A percentile compares a stretch with the other conserved stretches of the same genome.
phyloP scores from a whole-genome alignment of 1,140 invertebrate genomes.

The Saccostrea cuccullata region DNA sequence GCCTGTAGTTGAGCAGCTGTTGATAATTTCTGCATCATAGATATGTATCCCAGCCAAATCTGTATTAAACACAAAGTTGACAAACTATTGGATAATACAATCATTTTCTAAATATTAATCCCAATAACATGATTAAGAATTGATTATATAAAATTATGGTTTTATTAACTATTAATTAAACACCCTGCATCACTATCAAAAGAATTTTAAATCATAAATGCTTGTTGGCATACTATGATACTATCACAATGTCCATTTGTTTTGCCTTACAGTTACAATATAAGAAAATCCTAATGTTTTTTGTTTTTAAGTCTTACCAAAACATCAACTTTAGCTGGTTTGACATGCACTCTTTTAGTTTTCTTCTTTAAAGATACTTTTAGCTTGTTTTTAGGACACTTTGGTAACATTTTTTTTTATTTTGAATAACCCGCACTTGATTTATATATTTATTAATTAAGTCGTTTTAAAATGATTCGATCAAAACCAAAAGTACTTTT shows the following conservation, averaged over 20 bases:
- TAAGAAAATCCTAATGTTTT: no score
- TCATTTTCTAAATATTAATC: no score
- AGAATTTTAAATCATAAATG: no score
- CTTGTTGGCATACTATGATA: no score
- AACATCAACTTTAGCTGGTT: constrained; percentile 23
- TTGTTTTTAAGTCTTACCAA: neutral
- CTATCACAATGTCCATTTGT: no score
- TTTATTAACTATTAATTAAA: no score
- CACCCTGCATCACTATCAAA: no score
- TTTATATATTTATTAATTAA: neutral
- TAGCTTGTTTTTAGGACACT: constrained; percentile 31
- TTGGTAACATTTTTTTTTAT: constrained; percentile 32
- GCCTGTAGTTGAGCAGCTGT: constrained; percentile 45
- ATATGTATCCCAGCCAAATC: constrained; percentile 58
- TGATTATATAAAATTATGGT: no score
- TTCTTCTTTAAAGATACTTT: constrained; percentile 24
- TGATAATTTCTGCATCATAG: constrained; percentile 54
- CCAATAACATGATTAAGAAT: no score
- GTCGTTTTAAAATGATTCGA: neutral
- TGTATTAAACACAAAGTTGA: constrained; percentile 26
- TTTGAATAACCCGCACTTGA: neutral
- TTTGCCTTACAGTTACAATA: no score
- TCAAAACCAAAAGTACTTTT: neutral
- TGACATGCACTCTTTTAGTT: neutral
- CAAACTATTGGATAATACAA: no score